Evolutionary conservation across 2,888 invertebrate genomes (phyloP).

Genomic region (Drosophila birchii): DNA sequence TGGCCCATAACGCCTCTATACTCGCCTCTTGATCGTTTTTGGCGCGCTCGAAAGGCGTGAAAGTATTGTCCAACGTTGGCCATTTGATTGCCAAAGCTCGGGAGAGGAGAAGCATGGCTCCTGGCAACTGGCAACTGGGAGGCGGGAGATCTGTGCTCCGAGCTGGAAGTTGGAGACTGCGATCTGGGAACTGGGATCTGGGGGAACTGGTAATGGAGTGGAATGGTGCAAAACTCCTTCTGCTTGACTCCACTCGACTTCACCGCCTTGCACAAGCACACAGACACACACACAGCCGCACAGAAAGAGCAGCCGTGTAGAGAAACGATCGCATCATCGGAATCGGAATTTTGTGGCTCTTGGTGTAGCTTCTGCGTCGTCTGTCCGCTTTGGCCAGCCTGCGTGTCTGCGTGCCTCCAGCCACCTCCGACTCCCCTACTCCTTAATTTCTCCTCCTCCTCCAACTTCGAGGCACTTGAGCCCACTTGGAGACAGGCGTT

Average conservation of each 20-base stretch:
- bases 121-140: conserved; percentile 40
- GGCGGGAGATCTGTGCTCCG: conserved; percentile 40
- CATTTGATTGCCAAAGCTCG: conserved; percentile 41
- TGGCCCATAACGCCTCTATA: background rate
- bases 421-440: conserved; percentile 5
- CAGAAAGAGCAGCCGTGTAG: conserved; percentile 19
- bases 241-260: conserved; percentile 33
- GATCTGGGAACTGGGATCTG: conserved; percentile 44
- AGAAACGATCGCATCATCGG: conserved; percentile 67
- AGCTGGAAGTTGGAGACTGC: conserved; percentile 43
- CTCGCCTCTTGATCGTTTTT: conserved; percentile 61
- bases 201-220: conserved; percentile 29
- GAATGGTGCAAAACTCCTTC: conserved; percentile 41
- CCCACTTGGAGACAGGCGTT: conserved; percentile 68
- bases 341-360: conserved; percentile 65
- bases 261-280: conserved; percentile 22
- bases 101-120: conserved; percentile 16
- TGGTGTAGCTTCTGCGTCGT: conserved; percentile 55
- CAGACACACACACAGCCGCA: conserved; percentile 20
- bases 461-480: conserved; percentile 55
- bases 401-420: conserved; percentile 38
- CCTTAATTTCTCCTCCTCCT: conserved; percentile 1
- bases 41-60: conserved; percentile 80
- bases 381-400: conserved; percentile 64
- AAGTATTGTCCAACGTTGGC: conserved; percentile 71